Percentiles rank a stretch among this genome's conserved stretches.
These are phyloP conservation scores for Lasioglossum baleicum DNA, from an alignment of 1,140 invertebrate genomes.

Conservation along the genomic window DNA sequence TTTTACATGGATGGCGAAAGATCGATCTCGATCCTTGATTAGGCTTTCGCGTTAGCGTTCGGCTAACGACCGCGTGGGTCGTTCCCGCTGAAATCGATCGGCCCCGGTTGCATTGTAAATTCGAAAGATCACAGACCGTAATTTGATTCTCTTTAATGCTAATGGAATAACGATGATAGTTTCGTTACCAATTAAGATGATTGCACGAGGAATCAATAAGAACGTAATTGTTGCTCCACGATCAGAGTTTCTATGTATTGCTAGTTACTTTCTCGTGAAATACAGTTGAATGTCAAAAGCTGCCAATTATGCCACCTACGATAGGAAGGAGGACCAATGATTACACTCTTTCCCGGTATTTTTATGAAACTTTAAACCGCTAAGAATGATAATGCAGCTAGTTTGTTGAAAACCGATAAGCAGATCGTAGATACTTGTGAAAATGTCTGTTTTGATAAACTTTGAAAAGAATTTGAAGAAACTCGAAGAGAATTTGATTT, in stretches of 20 bases:
- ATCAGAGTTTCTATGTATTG: neutral
- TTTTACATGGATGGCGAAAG: neutral
- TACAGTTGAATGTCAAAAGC: conserved; percentile 10
- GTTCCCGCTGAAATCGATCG: no score
- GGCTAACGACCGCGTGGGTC: neutral
- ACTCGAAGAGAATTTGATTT: no score
- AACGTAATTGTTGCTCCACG: neutral
- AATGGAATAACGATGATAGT: neutral
- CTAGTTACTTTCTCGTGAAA: neutral
- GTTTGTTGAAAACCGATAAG: no score
- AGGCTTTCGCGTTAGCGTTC: neutral
- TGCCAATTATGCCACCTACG: conserved; percentile 37
- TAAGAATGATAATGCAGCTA: no score
- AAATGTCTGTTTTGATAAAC: no score
- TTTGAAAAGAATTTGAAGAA: no score
- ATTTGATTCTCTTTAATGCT: no score
- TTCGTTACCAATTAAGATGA: neutral
- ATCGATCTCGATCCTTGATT: neutral
- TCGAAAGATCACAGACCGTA: no score
- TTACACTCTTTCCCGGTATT: conserved; percentile 12
- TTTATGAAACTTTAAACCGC: no score
- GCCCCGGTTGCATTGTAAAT: no score
- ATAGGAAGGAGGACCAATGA: conserved; percentile 35
- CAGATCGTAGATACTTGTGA: no score
- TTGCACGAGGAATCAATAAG: neutral